Evolutionary conservation across 2,888 invertebrate species (phyloP), one percentile per base, ranked within the genome.

Genomic region (Hyposoter didymator): DNA sequence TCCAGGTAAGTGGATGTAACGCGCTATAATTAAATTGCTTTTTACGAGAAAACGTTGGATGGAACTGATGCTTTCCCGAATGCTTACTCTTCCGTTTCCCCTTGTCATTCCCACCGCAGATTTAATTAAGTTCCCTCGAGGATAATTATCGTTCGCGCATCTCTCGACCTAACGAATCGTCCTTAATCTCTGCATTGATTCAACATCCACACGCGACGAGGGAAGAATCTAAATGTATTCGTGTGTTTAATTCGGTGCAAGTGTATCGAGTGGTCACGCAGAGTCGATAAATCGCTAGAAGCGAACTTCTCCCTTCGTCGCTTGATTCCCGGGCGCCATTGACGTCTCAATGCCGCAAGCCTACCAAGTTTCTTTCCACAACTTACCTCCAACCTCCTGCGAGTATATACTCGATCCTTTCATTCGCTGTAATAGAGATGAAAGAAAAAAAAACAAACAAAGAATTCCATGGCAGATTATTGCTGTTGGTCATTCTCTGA

Each of bases 101-200:
- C 8, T 35, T 10, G 49, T 49, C 64, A 28, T 80, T 62, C 62
- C 12, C 17, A 17, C 17, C 39, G 47, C 59, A 79, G 74, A 69
- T 59, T 84, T 84, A 85, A 82, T 86, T 59, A 78, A 87, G 81
- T 81, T 78, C 49, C 32, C 43, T 52, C 22, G 47, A 64, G 64
- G 49, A 49, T 76, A 72, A 82, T 82, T 52, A 64, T 64, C 47
- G n/a, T 52, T 66, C 45, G 66, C 43, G n/a, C 14, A 47, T 64
- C 39, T 35, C n/a, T 32, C 8, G 5, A 59, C 22, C 62, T 47
- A 75, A 70, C 59, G 59, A 75, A 74, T 32, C 59, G 64, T 45
- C 12, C 39, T 19, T 52, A 64, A 76, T 47, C 32, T 52, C 45
- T 12, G 55, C 59, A 84, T 82, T 79, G 83, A 76, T 87, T 82